phyloP scores from a whole-genome alignment of 2,797 vertebrate genomes.

The Ciconia nigra region DNA sequence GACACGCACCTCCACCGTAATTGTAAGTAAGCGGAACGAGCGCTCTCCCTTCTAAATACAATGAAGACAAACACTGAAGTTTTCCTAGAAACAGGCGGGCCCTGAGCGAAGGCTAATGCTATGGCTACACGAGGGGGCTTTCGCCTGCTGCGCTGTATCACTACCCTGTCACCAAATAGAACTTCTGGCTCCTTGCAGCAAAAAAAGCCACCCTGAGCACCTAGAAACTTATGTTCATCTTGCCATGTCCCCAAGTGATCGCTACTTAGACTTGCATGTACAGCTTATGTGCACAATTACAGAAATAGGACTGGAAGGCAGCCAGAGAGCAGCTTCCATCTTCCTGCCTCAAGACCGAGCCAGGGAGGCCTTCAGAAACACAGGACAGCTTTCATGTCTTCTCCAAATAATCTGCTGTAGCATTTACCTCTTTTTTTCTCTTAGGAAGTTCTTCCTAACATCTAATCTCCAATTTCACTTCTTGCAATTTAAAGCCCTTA shows the following conservation, averaged over 20 bases:
- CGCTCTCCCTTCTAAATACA: neutral
- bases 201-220: neutral
- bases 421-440: neutral
- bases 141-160: neutral
- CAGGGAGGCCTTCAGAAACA: neutral
- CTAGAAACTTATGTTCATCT: neutral
- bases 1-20: neutral
- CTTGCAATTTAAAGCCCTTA: neutral
- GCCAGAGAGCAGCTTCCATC: neutral
- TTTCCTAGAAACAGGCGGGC: neutral
- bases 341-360: neutral
- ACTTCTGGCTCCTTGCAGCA: neutral
- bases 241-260: neutral
- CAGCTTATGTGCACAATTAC: neutral
- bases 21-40: rapidly evolving
- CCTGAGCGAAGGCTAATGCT: rapidly evolving
- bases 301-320: neutral
- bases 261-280: neutral
- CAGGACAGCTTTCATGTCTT: neutral
- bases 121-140: rapidly evolving
- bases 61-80: neutral
- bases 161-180: neutral
- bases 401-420: neutral
- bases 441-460: neutral
- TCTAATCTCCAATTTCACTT: neutral